phyloP scores from a whole-genome alignment of 1,140 invertebrate species.

The Paramacrobiotus metropolitanus region DNA sequence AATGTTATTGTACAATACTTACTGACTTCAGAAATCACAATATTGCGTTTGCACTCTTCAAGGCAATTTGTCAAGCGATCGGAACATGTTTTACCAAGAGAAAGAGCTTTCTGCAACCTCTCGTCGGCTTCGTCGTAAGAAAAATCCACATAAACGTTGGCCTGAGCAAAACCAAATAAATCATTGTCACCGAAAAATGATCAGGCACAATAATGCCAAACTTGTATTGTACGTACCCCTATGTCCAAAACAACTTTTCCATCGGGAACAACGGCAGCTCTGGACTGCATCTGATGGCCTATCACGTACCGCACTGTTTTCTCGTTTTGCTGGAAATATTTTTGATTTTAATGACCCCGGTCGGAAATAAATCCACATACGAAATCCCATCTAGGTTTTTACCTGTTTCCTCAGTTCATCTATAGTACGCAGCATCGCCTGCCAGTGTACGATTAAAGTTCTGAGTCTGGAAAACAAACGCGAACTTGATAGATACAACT shows the following conservation, averaged over 20 bases:
- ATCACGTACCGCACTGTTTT: conserved; percentile 1
- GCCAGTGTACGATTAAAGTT: background rate
- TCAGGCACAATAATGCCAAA: too few species aligned
- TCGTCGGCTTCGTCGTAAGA: background rate
- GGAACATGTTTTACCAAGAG: background rate
- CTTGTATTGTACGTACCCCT: too few species aligned
- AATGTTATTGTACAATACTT: too few species aligned
- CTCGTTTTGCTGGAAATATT: too few species aligned
- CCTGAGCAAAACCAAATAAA: background rate
- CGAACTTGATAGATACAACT: background rate
- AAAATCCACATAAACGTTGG: background rate
- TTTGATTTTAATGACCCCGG: too few species aligned
- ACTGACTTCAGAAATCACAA: background rate
- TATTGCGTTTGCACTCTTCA: background rate
- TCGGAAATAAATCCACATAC: too few species aligned
- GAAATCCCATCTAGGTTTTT: background rate
- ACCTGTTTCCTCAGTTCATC: background rate
- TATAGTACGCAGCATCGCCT: background rate
- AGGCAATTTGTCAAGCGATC: background rate
- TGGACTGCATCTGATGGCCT: background rate
- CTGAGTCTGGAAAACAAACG: background rate
- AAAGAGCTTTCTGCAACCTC: background rate
- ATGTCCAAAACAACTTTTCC: background rate
- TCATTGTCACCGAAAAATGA: too few species aligned
- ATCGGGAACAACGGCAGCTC: background rate